Percentiles rank a stretch among this genome's conserved stretches.
Evolutionary conservation across 2,888 invertebrate genomes (phyloP).

Genomic region (Tetropium fuscum): DNA sequence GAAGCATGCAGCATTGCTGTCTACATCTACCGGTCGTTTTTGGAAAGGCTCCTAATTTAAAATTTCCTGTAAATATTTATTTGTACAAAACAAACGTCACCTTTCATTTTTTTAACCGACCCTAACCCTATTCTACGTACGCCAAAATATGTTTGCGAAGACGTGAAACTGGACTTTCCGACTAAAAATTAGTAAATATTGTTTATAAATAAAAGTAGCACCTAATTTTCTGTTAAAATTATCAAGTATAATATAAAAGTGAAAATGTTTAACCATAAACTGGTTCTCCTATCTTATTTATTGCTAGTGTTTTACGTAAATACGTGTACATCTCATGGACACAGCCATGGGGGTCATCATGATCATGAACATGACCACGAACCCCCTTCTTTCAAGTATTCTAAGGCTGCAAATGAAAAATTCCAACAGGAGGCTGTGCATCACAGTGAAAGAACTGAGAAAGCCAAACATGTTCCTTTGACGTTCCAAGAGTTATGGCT

Average conservation of each 20-base stretch:
- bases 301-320: not conserved
- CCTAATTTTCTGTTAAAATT: not conserved
- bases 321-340: constrained; percentile 28
- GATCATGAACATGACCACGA: constrained; percentile 65
- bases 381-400: constrained; percentile 86
- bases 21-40: too few species aligned
- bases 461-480: constrained; percentile 35
- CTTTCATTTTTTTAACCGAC: too few species aligned
- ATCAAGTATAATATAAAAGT: not conserved
- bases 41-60: too few species aligned
- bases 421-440: constrained; percentile 30
- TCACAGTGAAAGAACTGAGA: not conserved
- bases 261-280: constrained; percentile 8
- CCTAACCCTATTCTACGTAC: too few species aligned
- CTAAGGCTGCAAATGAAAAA: constrained; percentile 72
- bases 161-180: too few species aligned
- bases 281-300: constrained; percentile 1
- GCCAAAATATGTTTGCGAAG: too few species aligned
- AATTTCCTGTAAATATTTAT: too few species aligned
- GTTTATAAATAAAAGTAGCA: too few species aligned
- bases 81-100: too few species aligned
- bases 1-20: too few species aligned
- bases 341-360: constrained; percentile 51
- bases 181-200: too few species aligned
- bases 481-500: constrained; percentile 71